Base-by-base conservation (phyloP, 2,888 invertebrate species). In the Coleophora deauratella region DNA sequence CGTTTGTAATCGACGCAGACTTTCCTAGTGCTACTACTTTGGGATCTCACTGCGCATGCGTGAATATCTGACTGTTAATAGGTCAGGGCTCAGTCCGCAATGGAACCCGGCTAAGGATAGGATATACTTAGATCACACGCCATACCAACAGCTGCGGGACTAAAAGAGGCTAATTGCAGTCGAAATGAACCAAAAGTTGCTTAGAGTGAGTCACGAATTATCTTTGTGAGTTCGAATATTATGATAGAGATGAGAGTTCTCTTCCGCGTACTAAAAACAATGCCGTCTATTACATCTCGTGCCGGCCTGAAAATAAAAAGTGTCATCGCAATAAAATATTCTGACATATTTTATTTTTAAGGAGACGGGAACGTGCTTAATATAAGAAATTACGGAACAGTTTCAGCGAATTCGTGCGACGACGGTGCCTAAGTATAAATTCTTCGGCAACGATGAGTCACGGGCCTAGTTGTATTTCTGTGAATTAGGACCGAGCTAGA, bases 11-110 rank as follows among this genome's bases (percentile, higher is more conserved):
- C 74, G 71, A 72, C 70, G 70, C 72, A 66, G 72, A 67, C 66
- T 67, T 75, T 72, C 72, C n/a, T n/a, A n/a, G n/a, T n/a, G n/a
- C n/a, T 63, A 55, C 57, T 63, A 65, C 70, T 68, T 43, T 66
- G 62, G 61, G 67, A 66, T 64, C 65, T 62, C 51, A 59, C 49
- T 58, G 76, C 81, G 80, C 81, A 79, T 75, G 84, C 80, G 77
- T 51, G 68, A 56, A 66, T 55, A 66, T 62, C 64, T 59, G 55
- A 57, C 59, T 63, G 68, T 73, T 71, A 52, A 70, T 77, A 69
- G 81, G 81, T 81, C 84, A 80, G 71, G 82, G 82, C 72, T 64
- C 77, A 72, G 77, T 73, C 73, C 72, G 74, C 62, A 74, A 74
- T 72, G 68, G 71, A 66, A 68, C 63, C 69, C 67, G 71, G 69